phyloP scores from a whole-genome alignment of 2,113 vertebrate species.

The Pachyramphus minor region DNA sequence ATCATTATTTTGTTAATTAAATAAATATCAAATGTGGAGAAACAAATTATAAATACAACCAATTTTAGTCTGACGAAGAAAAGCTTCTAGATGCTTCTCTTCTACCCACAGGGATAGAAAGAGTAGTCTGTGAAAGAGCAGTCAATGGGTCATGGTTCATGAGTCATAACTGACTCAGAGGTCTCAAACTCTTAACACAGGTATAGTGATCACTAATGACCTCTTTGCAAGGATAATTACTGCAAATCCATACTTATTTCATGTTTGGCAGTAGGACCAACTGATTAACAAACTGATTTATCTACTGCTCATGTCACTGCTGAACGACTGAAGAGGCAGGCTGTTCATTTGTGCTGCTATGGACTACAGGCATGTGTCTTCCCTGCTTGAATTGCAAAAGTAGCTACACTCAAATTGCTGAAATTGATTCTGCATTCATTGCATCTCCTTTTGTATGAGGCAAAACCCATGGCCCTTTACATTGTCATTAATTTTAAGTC shows the following conservation, averaged over 20 bases:
- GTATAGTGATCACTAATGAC: background rate
- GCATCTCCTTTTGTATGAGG: background rate
- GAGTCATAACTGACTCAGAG: background rate
- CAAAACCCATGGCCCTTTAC: background rate
- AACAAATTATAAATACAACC: constrained; percentile 6
- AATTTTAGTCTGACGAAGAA: background rate
- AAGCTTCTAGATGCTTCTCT: background rate
- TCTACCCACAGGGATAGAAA: background rate
- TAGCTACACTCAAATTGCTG: background rate
- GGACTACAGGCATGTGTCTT: background rate
- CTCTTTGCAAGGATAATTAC: background rate
- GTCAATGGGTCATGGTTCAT: background rate
- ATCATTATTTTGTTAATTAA: background rate
- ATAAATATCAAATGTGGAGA: background rate
- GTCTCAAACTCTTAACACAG: background rate
- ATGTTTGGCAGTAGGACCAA: background rate
- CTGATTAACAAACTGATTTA: background rate
- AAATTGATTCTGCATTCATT: background rate
- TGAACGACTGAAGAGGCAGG: background rate
- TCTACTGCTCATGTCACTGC: background rate
- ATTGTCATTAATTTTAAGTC: background rate
- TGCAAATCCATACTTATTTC: background rate
- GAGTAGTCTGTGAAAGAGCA: background rate
- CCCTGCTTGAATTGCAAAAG: background rate
- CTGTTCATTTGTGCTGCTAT: background rate